Evolutionary conservation across 23 tunicate genomes (phyloP), one percentile per base, ranked within the genome.

Genomic region (Ascidia mentula): DNA sequence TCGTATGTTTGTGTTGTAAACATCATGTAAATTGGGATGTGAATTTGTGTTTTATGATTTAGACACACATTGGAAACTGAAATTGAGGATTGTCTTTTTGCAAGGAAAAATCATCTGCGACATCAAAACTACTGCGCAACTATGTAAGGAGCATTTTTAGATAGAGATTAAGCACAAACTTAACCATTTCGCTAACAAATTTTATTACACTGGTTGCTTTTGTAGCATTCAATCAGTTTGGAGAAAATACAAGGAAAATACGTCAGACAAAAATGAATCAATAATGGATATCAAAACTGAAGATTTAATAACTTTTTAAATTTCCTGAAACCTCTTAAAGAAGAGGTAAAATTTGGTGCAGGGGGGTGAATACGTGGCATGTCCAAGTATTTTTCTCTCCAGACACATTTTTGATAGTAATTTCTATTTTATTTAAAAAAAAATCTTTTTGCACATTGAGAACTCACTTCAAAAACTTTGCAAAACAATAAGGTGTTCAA

Each of bases 51-150:
- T 15, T 42, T 42, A 42, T 9, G 15, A 9, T 69, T 69, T 31
- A 71, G 75, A 3, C 24, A 71, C 33, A 34, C 38, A 36, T 36
- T 71, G 75, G 75, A 71, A 71, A 36, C 38, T 34, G 75, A 71
- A n/a, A 71, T 71, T 71, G 38, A 34, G 18, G 75, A 71, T 20
- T 34, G 39, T n/a, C 30, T 34, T 36, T 2, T 71, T 3, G 30
- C 75, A 9, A 6, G 38, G 32, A 71, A 71, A 71, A 71, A 71
- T 12, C 33, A 36, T 28, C 18, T 33, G n/a, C 75, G 38, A 33
- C 75, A 36, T 36, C 38, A 28, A 3, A 34, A 71, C 38, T 71
- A 71, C 75, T 71, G 39, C 32, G 75, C 38, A 71, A 71, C 75
- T 4, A 71, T 71, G 75, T 71, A 71, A 20, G 75, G 30, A 36